These are phyloP conservation scores for Adelosebastes latens DNA, from an alignment of 2,797 vertebrate genomes.

Conservation along the genomic window DNA sequence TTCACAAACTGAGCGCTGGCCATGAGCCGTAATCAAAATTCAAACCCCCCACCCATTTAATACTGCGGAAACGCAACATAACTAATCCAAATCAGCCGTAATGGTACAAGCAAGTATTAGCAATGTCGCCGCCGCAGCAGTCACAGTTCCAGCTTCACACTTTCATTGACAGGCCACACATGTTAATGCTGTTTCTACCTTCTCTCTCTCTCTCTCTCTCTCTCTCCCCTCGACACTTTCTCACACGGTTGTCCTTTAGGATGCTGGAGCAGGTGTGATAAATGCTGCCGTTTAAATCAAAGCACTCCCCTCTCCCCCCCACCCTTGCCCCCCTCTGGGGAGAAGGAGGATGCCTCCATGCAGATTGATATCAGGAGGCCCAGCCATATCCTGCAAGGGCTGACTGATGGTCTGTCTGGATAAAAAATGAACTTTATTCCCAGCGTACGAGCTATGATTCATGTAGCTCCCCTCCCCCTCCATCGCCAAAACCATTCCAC, in stretches of 20 bases:
- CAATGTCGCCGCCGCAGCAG: conserved; percentile 10
- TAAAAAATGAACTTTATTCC: conserved; percentile 85
- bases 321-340: conserved; percentile 67
- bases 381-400: conserved; percentile 67
- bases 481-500: conserved; percentile 43
- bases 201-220: not conserved
- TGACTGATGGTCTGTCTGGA: conserved; percentile 85
- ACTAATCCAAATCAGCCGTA: conserved; percentile 56
- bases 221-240: not conserved
- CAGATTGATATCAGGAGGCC: conserved; percentile 83
- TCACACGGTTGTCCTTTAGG: conserved; percentile 64
- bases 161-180: conserved; percentile 52
- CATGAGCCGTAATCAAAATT: conserved; percentile 55
- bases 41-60: conserved; percentile 46
- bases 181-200: conserved; percentile 44
- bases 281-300: conserved; percentile 84
- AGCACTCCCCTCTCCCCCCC: conserved; percentile 56
- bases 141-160: conserved; percentile 13
- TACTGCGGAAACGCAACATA: conserved; percentile 27
- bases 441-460: conserved; percentile 77
- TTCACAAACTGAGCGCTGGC: conserved; percentile 44
- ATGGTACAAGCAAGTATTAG: conserved; percentile 32
- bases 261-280: conserved; percentile 77
- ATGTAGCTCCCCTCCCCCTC: conserved; percentile 53
- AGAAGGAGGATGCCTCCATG: conserved; percentile 71